Evolutionary conservation across 2,888 invertebrate genomes (phyloP).

Genomic region (Drosophila formosana): DNA sequence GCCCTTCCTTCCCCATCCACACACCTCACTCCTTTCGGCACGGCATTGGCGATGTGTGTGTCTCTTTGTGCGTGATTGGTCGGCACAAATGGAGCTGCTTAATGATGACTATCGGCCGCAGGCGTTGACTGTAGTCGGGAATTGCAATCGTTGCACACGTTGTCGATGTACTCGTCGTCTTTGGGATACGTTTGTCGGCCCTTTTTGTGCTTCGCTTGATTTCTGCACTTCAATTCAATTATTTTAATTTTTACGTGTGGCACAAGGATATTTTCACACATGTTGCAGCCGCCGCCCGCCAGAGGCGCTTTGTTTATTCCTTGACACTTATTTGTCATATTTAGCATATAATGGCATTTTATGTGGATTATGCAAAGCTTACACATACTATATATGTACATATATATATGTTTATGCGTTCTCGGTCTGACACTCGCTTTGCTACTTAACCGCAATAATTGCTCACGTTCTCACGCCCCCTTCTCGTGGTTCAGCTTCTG

Average conservation of each 20-base stretch:
- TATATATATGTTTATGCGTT: background rate
- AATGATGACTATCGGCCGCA: constrained; percentile 51
- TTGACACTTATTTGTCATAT: constrained; percentile 71
- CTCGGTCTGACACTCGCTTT: constrained; percentile 29
- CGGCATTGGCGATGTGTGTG: background rate
- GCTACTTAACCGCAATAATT: constrained; percentile 71
- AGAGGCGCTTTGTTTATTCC: constrained; percentile 50
- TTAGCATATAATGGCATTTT: constrained; percentile 63
- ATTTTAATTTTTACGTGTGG: constrained; percentile 26
- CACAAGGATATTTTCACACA: constrained; percentile 25
- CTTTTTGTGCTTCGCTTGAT: constrained; percentile 33
- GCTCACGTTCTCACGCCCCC: constrained; percentile 68
- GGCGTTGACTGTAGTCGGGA: constrained; percentile 25
- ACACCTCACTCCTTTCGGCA: background rate
- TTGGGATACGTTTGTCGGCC: constrained; percentile 5
- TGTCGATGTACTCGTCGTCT: background rate
- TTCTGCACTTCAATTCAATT: constrained; percentile 36
- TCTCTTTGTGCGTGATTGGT: constrained; percentile 69
- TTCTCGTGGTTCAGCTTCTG: background rate
- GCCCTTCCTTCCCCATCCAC: background rate
- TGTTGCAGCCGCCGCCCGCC: constrained; percentile 12
- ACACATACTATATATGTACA: background rate
- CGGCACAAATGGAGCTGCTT: constrained; percentile 55
- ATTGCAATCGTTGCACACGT: background rate
- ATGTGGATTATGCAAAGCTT: constrained; percentile 48